A percentile compares a stretch with the other conserved stretches of the same genome.
Evolutionary conservation across 2,888 invertebrate species (phyloP).

Genomic region (Lasioglossum villosulum): DNA sequence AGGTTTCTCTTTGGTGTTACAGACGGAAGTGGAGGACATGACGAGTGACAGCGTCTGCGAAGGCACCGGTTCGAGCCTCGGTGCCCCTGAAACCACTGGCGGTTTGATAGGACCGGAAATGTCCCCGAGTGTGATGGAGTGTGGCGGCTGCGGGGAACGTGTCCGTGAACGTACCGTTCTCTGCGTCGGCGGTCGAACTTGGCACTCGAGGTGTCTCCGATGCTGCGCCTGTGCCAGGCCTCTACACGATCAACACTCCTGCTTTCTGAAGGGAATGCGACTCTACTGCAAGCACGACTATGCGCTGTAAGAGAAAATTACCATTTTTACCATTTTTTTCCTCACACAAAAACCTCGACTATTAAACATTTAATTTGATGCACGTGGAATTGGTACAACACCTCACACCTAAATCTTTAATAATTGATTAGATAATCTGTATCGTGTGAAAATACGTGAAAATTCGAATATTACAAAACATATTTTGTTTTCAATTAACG

Average conservation of each 20-base stretch:
- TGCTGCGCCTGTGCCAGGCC: slow-evolving; percentile 96
- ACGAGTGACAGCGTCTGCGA: slow-evolving; percentile 77
- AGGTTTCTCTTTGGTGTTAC: slow-evolving; percentile 31
- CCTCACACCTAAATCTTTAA: too few relatives aligned
- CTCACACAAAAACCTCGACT: neutral
- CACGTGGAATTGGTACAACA: too few relatives aligned
- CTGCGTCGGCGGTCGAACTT: slow-evolving; percentile 93
- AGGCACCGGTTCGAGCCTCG: slow-evolving; percentile 72
- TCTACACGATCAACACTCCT: slow-evolving; percentile 95
- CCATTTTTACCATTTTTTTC: neutral
- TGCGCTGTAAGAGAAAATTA: slow-evolving; percentile 89
- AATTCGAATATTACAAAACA: neutral
- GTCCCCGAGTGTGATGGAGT: slow-evolving; percentile 89
- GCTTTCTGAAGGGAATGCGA: slow-evolving; percentile 95
- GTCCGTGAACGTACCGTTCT: slow-evolving; percentile 81
- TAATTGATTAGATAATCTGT: too few relatives aligned
- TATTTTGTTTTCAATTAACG: neutral
- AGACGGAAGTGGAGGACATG: slow-evolving; percentile 81
- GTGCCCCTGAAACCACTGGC: slow-evolving; percentile 64
- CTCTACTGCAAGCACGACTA: slow-evolving; percentile 98
- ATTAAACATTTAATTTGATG: too few relatives aligned
- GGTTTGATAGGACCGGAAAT: slow-evolving; percentile 86
- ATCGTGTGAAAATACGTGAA: too few relatives aligned
- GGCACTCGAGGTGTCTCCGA: slow-evolving; percentile 96
- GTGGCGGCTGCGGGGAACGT: slow-evolving; percentile 82